These are phyloP conservation scores for Orientallactaga bullata DNA, from an alignment of 2,113 vertebrate species.

Conservation along the genomic window DNA sequence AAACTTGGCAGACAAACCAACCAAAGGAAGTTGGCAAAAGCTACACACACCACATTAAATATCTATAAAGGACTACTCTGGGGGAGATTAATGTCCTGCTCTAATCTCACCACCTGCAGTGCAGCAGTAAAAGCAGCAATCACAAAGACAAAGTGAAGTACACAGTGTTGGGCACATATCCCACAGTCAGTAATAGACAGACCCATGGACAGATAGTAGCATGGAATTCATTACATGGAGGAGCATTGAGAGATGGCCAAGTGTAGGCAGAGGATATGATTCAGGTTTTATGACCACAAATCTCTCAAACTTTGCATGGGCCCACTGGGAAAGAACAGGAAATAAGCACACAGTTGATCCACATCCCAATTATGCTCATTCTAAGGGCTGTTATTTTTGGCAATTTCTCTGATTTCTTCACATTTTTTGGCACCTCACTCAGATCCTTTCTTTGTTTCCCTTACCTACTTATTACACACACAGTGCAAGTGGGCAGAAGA, in stretches of 20 bases:
- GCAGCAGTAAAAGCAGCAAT: slow-evolving; percentile 23
- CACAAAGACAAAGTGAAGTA: background rate
- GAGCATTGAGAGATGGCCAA: slow-evolving; percentile 24
- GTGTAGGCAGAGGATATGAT: background rate
- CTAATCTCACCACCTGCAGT: slow-evolving; percentile 9
- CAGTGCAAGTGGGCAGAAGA: background rate
- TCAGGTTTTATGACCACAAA: background rate
- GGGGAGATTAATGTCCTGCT: slow-evolving; percentile 34
- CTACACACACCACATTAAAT: background rate
- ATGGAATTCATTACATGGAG: background rate
- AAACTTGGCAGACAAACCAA: background rate
- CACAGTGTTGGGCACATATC: background rate
- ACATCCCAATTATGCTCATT: background rate
- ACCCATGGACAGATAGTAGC: background rate
- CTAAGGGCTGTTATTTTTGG: slow-evolving; percentile 14
- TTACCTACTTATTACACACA: slow-evolving; percentile 15
- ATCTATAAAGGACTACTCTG: background rate
- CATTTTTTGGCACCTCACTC: background rate
- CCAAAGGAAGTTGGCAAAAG: slow-evolving; percentile 58
- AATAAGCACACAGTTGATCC: background rate
- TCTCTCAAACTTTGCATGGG: background rate
- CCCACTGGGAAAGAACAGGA: slow-evolving; percentile 30
- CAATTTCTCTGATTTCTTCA: background rate
- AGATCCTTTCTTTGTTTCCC: slow-evolving; percentile 13
- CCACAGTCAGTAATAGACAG: background rate